These are phyloP conservation scores for Pseudorasbora parva DNA, from an alignment of 2,113 vertebrate species.

Conservation along the genomic window DNA sequence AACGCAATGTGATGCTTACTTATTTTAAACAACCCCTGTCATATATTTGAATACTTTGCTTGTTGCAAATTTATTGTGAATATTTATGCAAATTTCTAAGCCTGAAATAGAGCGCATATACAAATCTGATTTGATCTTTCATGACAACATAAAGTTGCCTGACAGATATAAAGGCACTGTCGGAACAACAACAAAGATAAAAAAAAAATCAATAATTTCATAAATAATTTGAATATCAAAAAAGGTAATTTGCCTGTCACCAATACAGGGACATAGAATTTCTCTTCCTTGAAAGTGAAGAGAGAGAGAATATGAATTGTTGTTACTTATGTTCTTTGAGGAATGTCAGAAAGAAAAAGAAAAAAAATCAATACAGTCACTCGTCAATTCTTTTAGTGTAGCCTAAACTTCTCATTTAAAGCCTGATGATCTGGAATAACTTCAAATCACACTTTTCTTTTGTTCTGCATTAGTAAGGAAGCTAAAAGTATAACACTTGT, in stretches of 20 bases:
- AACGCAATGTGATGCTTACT: background rate
- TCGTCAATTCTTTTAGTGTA: background rate
- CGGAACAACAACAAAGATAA: background rate
- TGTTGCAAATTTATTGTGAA: background rate
- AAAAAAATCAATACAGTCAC: background rate
- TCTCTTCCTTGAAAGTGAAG: constrained; percentile 19
- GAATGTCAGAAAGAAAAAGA: background rate
- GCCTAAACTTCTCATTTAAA: background rate
- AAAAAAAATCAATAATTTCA: background rate
- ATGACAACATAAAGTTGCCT: background rate
- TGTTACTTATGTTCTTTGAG: background rate
- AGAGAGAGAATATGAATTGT: background rate
- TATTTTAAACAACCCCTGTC: background rate
- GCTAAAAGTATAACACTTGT: background rate
- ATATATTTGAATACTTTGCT: background rate
- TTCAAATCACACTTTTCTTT: constrained; percentile 14
- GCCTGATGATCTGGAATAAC: constrained; percentile 3
- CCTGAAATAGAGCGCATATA: background rate
- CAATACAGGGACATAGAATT: constrained; percentile 35
- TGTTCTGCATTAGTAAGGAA: background rate
- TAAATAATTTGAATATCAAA: constrained; percentile 21
- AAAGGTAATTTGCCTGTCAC: constrained; percentile 37
- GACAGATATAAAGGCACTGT: background rate
- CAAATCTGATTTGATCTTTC: background rate
- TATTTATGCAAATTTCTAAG: background rate